A percentile compares a stretch with the other conserved stretches of the same genome.
Conservation (phyloP, 2,113 vertebrate genomes). For the Arenaria interpres region DNA sequence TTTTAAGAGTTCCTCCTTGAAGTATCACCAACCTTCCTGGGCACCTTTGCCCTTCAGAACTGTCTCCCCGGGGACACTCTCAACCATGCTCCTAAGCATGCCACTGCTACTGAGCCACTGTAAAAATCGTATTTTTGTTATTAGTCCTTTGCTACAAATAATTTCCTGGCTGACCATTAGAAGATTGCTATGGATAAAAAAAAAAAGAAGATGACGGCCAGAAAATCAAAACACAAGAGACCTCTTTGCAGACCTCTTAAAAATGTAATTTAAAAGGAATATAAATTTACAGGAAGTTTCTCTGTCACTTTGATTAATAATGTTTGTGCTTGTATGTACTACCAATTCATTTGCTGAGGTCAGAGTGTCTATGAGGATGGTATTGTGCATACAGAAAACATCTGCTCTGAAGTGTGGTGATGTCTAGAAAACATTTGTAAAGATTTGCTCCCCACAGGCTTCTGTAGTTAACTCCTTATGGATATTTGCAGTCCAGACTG, state of each 20-base stretch:
- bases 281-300: not conserved
- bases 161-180: not conserved
- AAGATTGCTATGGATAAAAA: not conserved
- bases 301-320: slow-evolving; percentile 51
- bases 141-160: not conserved
- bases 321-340: not conserved
- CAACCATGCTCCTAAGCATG: no score
- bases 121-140: not conserved
- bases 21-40: no score
- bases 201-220: not conserved
- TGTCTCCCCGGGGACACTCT: no score
- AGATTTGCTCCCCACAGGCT: not conserved
- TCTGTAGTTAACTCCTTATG: slow-evolving; percentile 24
- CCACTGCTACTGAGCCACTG: not conserved
- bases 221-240: not conserved
- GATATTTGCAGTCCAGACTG: not conserved
- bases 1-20: no score
- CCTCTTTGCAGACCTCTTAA: not conserved
- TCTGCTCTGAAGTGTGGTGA: not conserved
- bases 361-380: not conserved
- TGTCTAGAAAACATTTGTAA: not conserved
- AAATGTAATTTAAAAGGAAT: not conserved
- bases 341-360: slow-evolving; percentile 5
- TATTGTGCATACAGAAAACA: not conserved
- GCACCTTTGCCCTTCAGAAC: no score